phyloP scores from a whole-genome alignment of 2,888 invertebrate species.

The Phorcus lineatus region DNA sequence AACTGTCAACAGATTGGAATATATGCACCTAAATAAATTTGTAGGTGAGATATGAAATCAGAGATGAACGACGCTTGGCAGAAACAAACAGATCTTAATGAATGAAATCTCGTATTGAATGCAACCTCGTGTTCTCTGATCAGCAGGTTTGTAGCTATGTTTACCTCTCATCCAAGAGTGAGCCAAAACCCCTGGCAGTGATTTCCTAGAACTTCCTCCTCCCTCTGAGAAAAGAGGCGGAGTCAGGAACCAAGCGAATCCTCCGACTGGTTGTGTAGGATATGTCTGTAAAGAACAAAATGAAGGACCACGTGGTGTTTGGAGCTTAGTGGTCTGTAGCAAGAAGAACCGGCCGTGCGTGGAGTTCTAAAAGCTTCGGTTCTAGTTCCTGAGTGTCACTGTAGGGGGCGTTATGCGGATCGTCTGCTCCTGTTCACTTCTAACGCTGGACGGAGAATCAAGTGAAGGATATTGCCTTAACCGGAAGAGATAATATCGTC shows the following conservation, averaged over 20 bases:
- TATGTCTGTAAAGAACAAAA: too few species aligned
- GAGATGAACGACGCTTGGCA: neutral
- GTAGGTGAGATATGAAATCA: too few species aligned
- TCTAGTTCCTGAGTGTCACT: neutral
- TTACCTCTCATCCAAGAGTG: too few species aligned
- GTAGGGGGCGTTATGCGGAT: neutral
- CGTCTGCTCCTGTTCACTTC: neutral
- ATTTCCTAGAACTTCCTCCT: too few species aligned
- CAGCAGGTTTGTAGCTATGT: neutral
- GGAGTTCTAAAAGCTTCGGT: neutral
- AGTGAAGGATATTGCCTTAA: neutral
- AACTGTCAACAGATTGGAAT: too few species aligned
- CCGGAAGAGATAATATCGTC: constrained; percentile 13
- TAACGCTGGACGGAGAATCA: neutral
- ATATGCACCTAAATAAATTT: too few species aligned
- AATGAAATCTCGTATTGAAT: neutral
- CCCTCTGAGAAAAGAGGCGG: too few species aligned
- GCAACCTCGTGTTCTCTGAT: neutral
- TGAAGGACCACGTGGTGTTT: too few species aligned
- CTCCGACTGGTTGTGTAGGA: too few species aligned
- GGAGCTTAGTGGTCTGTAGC: neutral
- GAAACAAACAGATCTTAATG: neutral
- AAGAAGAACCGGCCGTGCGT: neutral
- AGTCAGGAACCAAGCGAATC: too few species aligned
- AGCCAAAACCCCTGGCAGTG: too few species aligned